Conservation (phyloP, 2,113 vertebrate genomes). For the Hemiscyllium ocellatum region DNA sequence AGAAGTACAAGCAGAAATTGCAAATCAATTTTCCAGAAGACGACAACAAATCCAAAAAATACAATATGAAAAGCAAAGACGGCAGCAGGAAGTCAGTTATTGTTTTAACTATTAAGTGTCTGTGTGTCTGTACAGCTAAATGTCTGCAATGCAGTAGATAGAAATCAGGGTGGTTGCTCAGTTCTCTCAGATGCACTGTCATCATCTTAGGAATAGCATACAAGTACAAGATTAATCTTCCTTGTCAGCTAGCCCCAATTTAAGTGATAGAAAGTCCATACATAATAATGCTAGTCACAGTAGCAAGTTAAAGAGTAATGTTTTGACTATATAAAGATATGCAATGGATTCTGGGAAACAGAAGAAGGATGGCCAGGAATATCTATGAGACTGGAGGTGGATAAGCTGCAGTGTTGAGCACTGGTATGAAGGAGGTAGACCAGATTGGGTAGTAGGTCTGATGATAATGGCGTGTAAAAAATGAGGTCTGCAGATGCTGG, state of each 20-base stretch:
- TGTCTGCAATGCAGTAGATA: neutral
- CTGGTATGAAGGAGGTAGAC: neutral
- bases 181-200: neutral
- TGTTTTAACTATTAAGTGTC: neutral
- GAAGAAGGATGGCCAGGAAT: neutral
- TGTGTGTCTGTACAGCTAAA: neutral
- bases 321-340: neutral
- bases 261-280: neutral
- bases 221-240: neutral
- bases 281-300: neutral
- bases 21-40: conserved; percentile 46
- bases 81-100: conserved; percentile 53
- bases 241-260: neutral
- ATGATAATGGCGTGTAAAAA: neutral
- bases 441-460: neutral
- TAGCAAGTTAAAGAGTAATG: neutral
- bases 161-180: neutral
- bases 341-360: neutral
- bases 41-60: conserved; percentile 65
- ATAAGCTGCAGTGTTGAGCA: neutral
- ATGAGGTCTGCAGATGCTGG: too few relatives aligned
- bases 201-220: neutral
- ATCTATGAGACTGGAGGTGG: neutral
- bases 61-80: conserved; percentile 56
- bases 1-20: conserved; percentile 47